Percentiles rank a stretch among this genome's conserved stretches.
phyloP scores from a whole-genome alignment of 2,888 invertebrate genomes.

The Pomacea canaliculata region DNA sequence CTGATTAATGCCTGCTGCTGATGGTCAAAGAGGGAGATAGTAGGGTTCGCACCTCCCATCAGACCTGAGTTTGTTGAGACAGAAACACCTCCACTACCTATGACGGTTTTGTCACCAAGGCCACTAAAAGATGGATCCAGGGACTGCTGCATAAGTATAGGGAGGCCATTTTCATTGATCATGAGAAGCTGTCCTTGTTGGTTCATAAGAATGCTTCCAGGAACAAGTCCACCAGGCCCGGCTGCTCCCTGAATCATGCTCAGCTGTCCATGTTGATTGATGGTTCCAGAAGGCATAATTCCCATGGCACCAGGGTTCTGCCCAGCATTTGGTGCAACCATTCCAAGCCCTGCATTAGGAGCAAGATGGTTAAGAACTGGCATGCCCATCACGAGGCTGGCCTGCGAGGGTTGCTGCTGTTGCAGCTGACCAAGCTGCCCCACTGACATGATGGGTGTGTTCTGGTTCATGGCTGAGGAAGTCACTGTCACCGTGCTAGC shows the following conservation, averaged over 20 bases:
- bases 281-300: background rate
- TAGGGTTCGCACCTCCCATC: background rate
- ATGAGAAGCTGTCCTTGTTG: slow-evolving; percentile 56
- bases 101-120: slow-evolving; percentile 4
- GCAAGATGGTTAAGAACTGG: slow-evolving; percentile 42
- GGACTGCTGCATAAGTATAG: slow-evolving; percentile 32
- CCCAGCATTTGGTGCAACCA: slow-evolving; percentile 5
- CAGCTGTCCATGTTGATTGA: background rate
- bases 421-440: slow-evolving; percentile 33
- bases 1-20: slow-evolving; percentile 22
- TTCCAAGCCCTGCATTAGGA: slow-evolving; percentile 15
- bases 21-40: slow-evolving; percentile 15
- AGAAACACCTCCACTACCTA: slow-evolving; percentile 8
- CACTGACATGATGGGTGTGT: slow-evolving; percentile 44
- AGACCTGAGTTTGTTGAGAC: slow-evolving; percentile 18
- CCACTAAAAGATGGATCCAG: background rate
- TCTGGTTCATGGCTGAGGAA: slow-evolving; percentile 21
- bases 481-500: slow-evolving; percentile 23
- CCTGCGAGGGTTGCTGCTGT: background rate
- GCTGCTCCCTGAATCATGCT: slow-evolving; percentile 28
- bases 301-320: slow-evolving; percentile 19
- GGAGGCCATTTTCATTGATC: slow-evolving; percentile 57
- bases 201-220: slow-evolving; percentile 32
- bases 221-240: slow-evolving; percentile 35
- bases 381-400: slow-evolving; percentile 43